Percentiles rank a stretch among this genome's conserved stretches.
These are phyloP conservation scores for Oceanites oceanicus DNA, from an alignment of 2,113 vertebrate species.

Conservation along the genomic window DNA sequence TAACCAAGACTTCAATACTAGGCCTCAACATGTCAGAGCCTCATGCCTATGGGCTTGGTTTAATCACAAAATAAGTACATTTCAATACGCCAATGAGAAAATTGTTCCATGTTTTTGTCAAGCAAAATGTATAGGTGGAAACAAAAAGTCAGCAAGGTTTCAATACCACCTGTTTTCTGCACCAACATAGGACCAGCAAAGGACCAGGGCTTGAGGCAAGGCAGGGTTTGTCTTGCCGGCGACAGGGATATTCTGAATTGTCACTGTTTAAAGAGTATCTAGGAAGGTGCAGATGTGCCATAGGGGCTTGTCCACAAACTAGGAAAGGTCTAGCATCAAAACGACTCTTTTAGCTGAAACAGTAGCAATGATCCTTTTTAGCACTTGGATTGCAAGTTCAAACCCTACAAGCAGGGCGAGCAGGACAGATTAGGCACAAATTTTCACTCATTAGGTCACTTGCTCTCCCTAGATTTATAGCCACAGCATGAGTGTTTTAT, in stretches of 20 bases:
- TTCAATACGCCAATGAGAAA: background rate
- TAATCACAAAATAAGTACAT: background rate
- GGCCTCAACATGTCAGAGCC: background rate
- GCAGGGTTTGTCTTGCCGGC: background rate
- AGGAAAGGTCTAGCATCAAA: background rate
- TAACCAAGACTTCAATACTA: background rate
- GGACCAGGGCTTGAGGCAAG: background rate
- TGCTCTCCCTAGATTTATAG: background rate
- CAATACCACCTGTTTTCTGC: background rate
- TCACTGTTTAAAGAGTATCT: background rate
- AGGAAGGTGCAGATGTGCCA: background rate
- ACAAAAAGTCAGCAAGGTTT: background rate
- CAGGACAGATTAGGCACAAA: background rate
- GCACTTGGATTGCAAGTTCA: background rate
- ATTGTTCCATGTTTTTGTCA: background rate
- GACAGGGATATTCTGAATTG: background rate
- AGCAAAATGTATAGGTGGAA: background rate
- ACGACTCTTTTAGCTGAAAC: background rate
- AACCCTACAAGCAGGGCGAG: background rate
- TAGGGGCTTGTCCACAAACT: background rate
- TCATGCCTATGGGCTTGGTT: background rate
- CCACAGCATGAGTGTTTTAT: background rate
- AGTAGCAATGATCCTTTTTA: background rate
- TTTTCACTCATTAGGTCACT: background rate
- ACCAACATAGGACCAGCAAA: background rate